A percentile compares a stretch with the other conserved stretches of the same genome.
Conservation (phyloP, 2,888 invertebrate species). For the Fragum sueziense region DNA sequence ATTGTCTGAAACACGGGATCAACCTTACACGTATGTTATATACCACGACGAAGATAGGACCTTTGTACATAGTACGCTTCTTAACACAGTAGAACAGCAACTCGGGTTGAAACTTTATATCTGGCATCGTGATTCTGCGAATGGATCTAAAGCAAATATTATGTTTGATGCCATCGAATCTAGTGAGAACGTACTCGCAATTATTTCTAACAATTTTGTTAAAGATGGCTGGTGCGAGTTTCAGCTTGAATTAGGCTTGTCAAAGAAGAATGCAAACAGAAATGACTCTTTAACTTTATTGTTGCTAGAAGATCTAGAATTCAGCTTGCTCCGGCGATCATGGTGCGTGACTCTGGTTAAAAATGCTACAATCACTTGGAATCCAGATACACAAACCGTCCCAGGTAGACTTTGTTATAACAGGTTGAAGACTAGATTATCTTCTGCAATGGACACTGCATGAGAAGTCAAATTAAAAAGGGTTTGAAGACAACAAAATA, state of each 20-base stretch:
- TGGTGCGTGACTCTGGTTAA: neutral
- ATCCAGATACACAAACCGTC: neutral
- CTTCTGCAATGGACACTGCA: too few species aligned
- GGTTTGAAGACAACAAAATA: too few species aligned
- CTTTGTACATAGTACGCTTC: neutral
- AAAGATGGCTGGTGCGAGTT: neutral
- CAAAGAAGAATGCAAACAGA: neutral
- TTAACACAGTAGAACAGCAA: neutral
- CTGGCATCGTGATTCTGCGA: neutral
- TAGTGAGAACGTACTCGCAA: neutral
- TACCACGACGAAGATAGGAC: neutral
- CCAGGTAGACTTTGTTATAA: neutral
- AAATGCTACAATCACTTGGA: neutral
- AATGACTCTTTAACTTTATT: neutral
- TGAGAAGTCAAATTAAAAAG: too few species aligned
- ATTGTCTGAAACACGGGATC: neutral
- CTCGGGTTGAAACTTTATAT: neutral
- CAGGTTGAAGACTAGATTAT: neutral
- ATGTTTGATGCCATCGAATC: conserved; percentile 1
- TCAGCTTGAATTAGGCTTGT: neutral
- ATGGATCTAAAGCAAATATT: neutral
- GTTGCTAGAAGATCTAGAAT: neutral
- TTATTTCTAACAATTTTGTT: neutral
- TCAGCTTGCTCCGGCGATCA: neutral
- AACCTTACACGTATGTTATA: neutral